Evolutionary conservation across 2,797 vertebrate species (phyloP).

Genomic region (Sebastes steindachneri): DNA sequence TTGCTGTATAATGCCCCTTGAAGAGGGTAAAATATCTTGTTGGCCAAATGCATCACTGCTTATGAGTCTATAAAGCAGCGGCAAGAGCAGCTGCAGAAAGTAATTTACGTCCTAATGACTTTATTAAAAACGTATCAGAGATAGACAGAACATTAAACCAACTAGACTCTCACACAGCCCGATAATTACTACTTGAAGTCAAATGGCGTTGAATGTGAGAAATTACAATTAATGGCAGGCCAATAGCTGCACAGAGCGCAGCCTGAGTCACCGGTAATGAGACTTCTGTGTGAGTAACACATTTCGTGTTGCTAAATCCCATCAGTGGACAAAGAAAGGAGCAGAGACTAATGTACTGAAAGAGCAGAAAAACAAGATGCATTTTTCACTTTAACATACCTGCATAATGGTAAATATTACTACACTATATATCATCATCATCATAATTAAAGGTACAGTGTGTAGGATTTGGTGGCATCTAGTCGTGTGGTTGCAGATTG

Average conservation of each 20-base stretch:
- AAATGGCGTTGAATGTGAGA: conserved; percentile 56
- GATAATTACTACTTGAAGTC: conserved; percentile 70
- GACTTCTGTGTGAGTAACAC: neutral
- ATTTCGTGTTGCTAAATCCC: neutral
- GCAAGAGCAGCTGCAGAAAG: conserved; percentile 72
- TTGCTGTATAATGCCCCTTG: conserved; percentile 51
- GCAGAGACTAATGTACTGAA: neutral
- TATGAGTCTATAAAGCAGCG: conserved; percentile 72
- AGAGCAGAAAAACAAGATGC: neutral
- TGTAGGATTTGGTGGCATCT: too few species aligned
- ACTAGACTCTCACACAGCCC: conserved; percentile 42
- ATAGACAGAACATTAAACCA: conserved; percentile 73
- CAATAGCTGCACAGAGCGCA: conserved; percentile 19
- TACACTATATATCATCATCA: neutral
- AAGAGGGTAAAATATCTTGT: conserved; percentile 69
- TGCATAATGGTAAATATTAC: neutral
- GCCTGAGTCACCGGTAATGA: conserved; percentile 28
- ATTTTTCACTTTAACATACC: neutral
- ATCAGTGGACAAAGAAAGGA: conserved; percentile 4
- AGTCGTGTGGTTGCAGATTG: too few species aligned
- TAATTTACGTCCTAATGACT: conserved; percentile 76
- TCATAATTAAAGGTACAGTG: neutral
- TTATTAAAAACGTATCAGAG: conserved; percentile 79
- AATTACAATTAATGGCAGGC: conserved; percentile 59
- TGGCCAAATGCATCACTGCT: conserved; percentile 72